Evolutionary conservation across 2,797 vertebrate species (phyloP), one percentile per base, ranked within the genome.

Genomic region (Halcyon leucocephala): DNA sequence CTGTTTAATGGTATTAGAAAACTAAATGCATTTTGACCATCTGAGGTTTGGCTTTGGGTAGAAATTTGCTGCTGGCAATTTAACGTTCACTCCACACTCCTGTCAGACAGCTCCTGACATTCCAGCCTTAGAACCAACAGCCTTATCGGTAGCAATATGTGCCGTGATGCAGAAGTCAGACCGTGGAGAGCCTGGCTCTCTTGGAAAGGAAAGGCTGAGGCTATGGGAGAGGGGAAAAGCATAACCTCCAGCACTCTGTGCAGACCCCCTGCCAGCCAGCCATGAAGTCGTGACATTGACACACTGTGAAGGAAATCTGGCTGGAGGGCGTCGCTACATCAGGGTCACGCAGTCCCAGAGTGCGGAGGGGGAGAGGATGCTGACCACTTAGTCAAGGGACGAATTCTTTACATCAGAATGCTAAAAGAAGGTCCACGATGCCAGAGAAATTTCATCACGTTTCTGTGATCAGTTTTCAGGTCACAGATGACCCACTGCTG

Each of bases 401-500:
- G 71, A 25, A 28, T 33, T 94, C 76, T 64, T 58, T 72, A 64
- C 46, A 60, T 19, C 78, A 72, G 74, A 67, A 20, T 42, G 42
- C 61, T 82, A 80, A 95, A 80, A 15, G 77, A 86, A 85, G 81
- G 93, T 78, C 90, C 92, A 85, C 65, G 86, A 92, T 90, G 94
- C 86, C 95, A 94, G 92, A 96, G 89, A 93, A 95, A 96, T 90
- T 93, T 92, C 86, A 90, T 92, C 91, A 41, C 72, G 10, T 85
- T 86, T 84, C 90, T 83, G 92, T 79, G 92, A 90, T 92, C 92
- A 8, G 74, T 74, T 95, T 93, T 94, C 93, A 93, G 94, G 91
- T 89, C 96, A 95, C 94, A 96, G 96, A 94, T 80, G 39, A 73
- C 67, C 67, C 78, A 80, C 94, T 96, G 95, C 90, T 90, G 93